phyloP scores from a whole-genome alignment of 2,113 vertebrate species.

The Pelecanus crispus region DNA sequence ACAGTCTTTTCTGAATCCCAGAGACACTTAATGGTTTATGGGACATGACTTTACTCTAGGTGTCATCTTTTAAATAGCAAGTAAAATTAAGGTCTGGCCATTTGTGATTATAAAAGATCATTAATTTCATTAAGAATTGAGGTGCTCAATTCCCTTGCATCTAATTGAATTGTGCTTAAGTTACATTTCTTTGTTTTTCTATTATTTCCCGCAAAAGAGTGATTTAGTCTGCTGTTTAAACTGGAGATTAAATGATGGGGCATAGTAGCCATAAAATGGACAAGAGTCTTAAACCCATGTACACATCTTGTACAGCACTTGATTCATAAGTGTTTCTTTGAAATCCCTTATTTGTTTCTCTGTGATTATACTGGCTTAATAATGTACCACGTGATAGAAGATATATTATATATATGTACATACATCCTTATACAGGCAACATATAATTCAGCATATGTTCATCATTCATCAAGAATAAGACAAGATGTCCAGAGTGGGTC shows the following conservation, averaged over 20 bases:
- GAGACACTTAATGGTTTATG: slow-evolving; percentile 51
- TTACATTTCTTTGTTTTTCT: slow-evolving; percentile 61
- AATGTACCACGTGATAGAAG: fast-evolving
- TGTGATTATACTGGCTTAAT: neutral
- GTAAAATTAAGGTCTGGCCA: slow-evolving; percentile 65
- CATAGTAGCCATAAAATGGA: neutral
- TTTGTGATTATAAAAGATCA: slow-evolving; percentile 62
- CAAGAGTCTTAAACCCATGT: neutral
- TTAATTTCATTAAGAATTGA: slow-evolving; percentile 64
- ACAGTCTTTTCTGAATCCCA: slow-evolving; percentile 50
- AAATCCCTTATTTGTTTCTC: neutral
- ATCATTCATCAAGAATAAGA: neutral
- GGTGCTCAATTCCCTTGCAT: slow-evolving; percentile 58
- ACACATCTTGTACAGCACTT: neutral
- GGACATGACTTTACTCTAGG: slow-evolving; percentile 59
- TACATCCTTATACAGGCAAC: neutral
- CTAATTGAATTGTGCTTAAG: slow-evolving; percentile 66
- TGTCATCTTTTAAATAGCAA: slow-evolving; percentile 67
- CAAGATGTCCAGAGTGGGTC: neutral
- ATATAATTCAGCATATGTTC: neutral
- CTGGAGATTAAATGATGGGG: neutral
- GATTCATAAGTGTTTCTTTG: neutral
- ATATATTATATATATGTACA: neutral
- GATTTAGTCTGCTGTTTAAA: slow-evolving; percentile 4
- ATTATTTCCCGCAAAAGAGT: slow-evolving; percentile 29